A percentile compares a stretch with the other conserved stretches of the same genome.
Conservation (phyloP, 2,888 invertebrate genomes). For the Stenodera caucasica region DNA sequence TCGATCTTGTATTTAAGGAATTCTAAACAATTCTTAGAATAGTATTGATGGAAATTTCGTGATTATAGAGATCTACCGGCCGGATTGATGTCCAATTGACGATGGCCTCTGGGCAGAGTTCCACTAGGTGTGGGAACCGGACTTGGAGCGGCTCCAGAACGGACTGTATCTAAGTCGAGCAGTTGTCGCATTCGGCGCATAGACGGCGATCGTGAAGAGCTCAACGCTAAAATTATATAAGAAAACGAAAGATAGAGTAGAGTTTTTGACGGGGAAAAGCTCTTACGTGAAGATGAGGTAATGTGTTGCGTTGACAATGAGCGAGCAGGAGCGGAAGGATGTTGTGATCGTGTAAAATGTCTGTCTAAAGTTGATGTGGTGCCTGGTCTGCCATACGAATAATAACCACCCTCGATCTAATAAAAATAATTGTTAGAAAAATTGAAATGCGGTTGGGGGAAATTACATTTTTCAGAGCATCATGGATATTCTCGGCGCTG, state of each 20-base stretch:
- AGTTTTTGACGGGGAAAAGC: too few relatives aligned
- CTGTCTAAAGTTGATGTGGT: conserved; percentile 71
- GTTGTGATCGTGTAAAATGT: conserved; percentile 61
- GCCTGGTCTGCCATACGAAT: conserved; percentile 67
- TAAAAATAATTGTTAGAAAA: conserved; percentile 25
- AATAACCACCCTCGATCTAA: conserved; percentile 53
- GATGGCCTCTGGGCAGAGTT: conserved; percentile 71
- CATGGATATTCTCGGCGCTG: conserved; percentile 90
- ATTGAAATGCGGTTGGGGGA: not conserved
- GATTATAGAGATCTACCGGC: conserved; percentile 62
- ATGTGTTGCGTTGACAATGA: conserved; percentile 76
- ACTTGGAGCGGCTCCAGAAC: conserved; percentile 63
- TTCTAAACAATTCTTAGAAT: conserved; percentile 59
- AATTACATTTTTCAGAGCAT: conserved; percentile 80
- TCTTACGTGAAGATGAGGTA: conserved; percentile 57
- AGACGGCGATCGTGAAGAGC: conserved; percentile 67
- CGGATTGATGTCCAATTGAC: conserved; percentile 85
- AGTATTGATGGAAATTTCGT: not conserved
- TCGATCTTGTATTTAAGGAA: conserved; percentile 91
- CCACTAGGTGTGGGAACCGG: conserved; percentile 79
- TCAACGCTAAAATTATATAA: too few relatives aligned
- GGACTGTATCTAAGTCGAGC: conserved; percentile 67
- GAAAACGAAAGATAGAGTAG: not conserved
- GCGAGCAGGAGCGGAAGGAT: conserved; percentile 69
- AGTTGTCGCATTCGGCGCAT: conserved; percentile 81